Evolutionary conservation across 1,140 invertebrate genomes (phyloP), one percentile per base, ranked within the genome.

Genomic region (Tetramorium parvispinum): DNA sequence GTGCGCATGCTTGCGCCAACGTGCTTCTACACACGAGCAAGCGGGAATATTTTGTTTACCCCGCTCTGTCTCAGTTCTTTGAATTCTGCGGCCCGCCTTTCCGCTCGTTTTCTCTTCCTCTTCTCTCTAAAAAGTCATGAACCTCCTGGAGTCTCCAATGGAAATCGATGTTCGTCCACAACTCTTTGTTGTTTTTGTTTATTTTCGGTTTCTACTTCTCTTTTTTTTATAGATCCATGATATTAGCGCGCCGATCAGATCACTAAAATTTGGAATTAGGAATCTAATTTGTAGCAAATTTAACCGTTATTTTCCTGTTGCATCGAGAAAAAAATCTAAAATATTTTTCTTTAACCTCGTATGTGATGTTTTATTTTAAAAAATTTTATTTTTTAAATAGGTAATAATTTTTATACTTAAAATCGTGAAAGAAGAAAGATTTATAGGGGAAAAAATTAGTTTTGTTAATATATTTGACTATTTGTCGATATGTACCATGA

Each of bases 31-130:
- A 43, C 76, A 85, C 68, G 71, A 85, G 88, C 88, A 65, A 65
- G 86, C 89, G 92, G 88, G 93, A 94, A 94, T 94, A 95, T 95
- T 95, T 95, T 94, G 93, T 94, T 94, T 94, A 95, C 93, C 89
- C 94, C 94, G 93, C 90, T 73, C 53, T 94, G 89, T 88, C 37
- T 55, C 91, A 93, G 93, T 95, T 94, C 94, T 95, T 94, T 94
- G 93, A 94, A 95, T 94, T 91, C 92, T 88, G 83, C 89, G 40
- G 73, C 73, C 68, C 27, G 63, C 77, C 82, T n/a, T 82, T 70
- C 66, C 63, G 55, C 57, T 27, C 65, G 57, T 59, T 68, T 85
- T 82, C 65, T 75, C 66, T 73, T 37, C 55, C 79, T 79, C n/a
- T 71, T 43, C 32, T 46, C 37, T 70, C n/a, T 68, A 49, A 70